Percentiles rank a stretch among this genome's conserved stretches.
phyloP scores from a whole-genome alignment of 2,888 invertebrate genomes.

The Hydroisotoma schaefferi region DNA sequence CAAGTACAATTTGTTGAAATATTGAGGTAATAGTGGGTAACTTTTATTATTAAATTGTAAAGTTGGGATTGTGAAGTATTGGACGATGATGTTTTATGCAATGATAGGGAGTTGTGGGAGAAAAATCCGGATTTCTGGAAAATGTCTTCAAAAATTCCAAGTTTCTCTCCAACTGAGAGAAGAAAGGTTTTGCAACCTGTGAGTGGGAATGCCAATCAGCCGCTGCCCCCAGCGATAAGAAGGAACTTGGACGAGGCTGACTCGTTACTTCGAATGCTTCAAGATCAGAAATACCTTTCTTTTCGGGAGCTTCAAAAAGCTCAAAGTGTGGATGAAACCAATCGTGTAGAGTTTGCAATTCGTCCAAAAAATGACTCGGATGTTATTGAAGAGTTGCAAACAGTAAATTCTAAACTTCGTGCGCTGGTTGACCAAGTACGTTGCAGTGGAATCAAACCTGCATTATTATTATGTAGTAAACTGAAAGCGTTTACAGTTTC shows the following conservation, averaged over 20 bases:
- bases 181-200: not conserved
- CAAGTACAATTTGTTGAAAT: conserved; percentile 42
- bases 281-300: conserved; percentile 18
- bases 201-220: not conserved
- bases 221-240: conserved; percentile 19
- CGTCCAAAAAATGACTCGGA: conserved; percentile 45
- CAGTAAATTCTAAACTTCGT: conserved; percentile 42
- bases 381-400: conserved; percentile 46
- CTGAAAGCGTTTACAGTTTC: not conserved
- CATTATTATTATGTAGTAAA: not conserved
- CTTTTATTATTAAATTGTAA: not conserved
- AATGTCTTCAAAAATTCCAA: not conserved
- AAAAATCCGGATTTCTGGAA: not conserved
- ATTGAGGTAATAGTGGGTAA: conserved; percentile 20
- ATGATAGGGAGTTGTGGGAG: not conserved
- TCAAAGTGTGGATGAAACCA: conserved; percentile 13
- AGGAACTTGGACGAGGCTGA: conserved; percentile 44
- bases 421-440: conserved; percentile 41
- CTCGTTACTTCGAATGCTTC: conserved; percentile 40
- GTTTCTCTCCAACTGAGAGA: not conserved
- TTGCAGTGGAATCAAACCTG: too few relatives aligned
- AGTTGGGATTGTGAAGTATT: not conserved
- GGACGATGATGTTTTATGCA: not conserved
- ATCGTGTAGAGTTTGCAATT: conserved; percentile 25
- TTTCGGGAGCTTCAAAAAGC: conserved; percentile 12